A percentile compares a stretch with the other conserved stretches of the same genome.
Conservation (phyloP, 2,113 vertebrate species). For the Clarias gariepinus region DNA sequence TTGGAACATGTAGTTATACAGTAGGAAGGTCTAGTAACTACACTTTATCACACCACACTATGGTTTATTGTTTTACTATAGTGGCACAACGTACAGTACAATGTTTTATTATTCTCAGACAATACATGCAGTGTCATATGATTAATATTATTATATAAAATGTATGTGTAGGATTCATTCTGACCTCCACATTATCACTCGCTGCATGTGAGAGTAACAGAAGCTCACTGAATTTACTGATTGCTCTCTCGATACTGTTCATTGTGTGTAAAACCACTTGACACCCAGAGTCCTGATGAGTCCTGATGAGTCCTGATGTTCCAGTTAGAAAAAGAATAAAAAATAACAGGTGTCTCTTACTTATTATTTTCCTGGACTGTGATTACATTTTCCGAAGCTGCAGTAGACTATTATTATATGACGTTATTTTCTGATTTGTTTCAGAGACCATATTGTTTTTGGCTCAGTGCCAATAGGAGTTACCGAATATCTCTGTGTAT, state of each 20-base stretch:
- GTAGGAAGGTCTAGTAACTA: not conserved
- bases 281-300: too few species aligned
- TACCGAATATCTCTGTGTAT: not conserved
- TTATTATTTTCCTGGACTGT: constrained; percentile 30
- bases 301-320: not conserved
- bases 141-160: not conserved
- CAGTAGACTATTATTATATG: constrained; percentile 10
- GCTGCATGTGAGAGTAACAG: not conserved
- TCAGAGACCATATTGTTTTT: constrained; percentile 24
- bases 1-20: not conserved
- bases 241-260: not conserved
- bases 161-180: not conserved
- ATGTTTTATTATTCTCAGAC: not conserved
- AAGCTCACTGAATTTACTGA: not conserved
- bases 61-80: not conserved
- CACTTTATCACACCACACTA: not conserved
- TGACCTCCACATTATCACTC: not conserved
- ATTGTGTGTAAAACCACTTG: not conserved
- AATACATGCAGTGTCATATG: not conserved
- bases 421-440: constrained; percentile 5
- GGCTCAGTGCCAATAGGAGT: not conserved
- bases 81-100: not conserved
- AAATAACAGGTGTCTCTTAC: constrained; percentile 24
- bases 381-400: constrained; percentile 19
- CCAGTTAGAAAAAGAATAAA: not conserved